Evolutionary conservation across 1,140 invertebrate genomes (phyloP).

Genomic region (Neocloeon triangulifer): DNA sequence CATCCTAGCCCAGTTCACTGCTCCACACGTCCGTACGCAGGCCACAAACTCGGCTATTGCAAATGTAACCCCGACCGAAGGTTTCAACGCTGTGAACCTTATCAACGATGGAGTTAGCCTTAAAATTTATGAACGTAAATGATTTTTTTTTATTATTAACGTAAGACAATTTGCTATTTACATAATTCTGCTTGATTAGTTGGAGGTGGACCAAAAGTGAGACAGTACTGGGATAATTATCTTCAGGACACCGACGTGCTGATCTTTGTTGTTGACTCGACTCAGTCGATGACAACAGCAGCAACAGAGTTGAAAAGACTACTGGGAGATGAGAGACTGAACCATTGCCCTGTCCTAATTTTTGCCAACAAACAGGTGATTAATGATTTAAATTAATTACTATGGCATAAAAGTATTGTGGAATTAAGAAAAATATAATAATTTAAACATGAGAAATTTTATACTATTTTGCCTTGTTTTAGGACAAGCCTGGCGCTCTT

Average conservation of each 20-base stretch:
- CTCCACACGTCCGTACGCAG: conserved; percentile 6
- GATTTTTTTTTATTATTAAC: conserved; percentile 4
- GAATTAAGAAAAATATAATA: not conserved
- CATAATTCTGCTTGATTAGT: conserved; percentile 12
- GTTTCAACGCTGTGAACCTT: conserved; percentile 19
- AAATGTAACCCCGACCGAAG: conserved; percentile 14
- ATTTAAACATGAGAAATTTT: conserved; percentile 1
- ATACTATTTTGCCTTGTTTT: conserved; percentile 8
- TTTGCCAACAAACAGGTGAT: conserved; percentile 20
- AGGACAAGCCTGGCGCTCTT: conserved; percentile 16
- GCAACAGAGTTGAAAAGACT: conserved; percentile 18
- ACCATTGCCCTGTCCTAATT: conserved; percentile 18
- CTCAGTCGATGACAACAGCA: conserved; percentile 15
- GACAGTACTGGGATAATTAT: conserved; percentile 22
- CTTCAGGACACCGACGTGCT: conserved; percentile 23
- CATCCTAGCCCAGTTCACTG: conserved; percentile 17
- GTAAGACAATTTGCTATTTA: not conserved
- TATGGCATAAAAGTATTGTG: conserved; percentile 1
- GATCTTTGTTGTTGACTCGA: conserved; percentile 23
- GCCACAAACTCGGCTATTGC: conserved; percentile 10
- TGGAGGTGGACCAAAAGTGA: conserved; percentile 17
- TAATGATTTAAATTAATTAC: conserved; percentile 3
- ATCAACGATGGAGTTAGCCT: too few species aligned
- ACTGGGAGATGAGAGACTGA: conserved; percentile 17
- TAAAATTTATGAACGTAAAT: too few species aligned